These are phyloP conservation scores for Hexactinellida sp. DNA, from an alignment of 37 sponge, comb jelly and placozoan genomes.

Conservation along the genomic window DNA sequence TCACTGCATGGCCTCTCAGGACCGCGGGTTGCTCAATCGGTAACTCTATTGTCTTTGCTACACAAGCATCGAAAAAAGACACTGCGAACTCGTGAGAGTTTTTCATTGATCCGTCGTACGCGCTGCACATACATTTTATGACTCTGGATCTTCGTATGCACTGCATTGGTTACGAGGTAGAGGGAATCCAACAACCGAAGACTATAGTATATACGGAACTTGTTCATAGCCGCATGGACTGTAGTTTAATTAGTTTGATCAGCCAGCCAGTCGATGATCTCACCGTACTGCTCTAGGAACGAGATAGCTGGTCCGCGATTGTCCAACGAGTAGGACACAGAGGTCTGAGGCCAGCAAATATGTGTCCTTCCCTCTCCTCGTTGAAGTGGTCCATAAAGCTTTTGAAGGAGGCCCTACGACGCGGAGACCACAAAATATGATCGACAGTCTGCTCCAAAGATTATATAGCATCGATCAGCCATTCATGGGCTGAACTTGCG, in stretches of 20 bases:
- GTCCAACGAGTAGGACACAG: conserved; percentile 17
- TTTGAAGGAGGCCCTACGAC: not conserved
- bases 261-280: conserved; percentile 13
- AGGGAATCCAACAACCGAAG: conserved; percentile 17
- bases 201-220: not conserved
- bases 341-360: not conserved
- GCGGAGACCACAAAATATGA: conserved; percentile 12
- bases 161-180: not conserved
- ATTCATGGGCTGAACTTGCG: conserved; percentile 2
- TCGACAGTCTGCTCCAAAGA: conserved; percentile 3
- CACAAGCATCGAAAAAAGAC: too few species aligned
- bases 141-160: not conserved
- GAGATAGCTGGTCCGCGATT: conserved; percentile 16
- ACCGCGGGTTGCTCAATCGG: not conserved
- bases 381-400: conserved; percentile 6
- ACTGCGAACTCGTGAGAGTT: too few species aligned
- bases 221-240: not conserved
- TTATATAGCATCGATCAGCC: not conserved
- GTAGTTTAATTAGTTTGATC: conserved; percentile 9
- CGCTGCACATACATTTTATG: not conserved
- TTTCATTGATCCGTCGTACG: not conserved
- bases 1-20: not conserved
- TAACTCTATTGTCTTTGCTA: too few species aligned
- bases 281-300: conserved; percentile 19
- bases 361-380: conserved; percentile 2